phyloP scores from a whole-genome alignment of 2,797 vertebrate species.

The Acanthurus leucopareius region DNA sequence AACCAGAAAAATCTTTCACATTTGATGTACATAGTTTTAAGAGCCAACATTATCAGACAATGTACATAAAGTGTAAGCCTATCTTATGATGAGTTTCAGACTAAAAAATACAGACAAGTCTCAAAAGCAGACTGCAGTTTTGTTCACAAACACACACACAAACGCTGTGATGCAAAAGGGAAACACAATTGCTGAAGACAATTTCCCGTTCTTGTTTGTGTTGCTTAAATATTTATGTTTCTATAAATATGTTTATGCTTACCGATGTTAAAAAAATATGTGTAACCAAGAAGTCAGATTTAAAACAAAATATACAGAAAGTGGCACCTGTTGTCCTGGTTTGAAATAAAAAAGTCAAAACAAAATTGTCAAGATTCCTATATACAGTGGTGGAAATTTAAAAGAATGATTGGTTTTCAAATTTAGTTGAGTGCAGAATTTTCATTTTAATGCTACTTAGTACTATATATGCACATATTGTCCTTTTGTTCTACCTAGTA shows the following conservation, averaged over 20 bases:
- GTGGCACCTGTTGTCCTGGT: not conserved
- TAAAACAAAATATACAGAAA: not conserved
- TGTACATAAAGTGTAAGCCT: not conserved
- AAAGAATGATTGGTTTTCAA: not conserved
- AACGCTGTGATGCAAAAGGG: not conserved
- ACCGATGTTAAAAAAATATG: not conserved
- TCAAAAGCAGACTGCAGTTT: not conserved
- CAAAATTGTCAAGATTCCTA: not conserved
- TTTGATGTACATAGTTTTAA: not conserved
- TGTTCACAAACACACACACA: not conserved
- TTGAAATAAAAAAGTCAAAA: not conserved
- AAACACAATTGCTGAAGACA: no score
- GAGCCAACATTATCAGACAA: not conserved
- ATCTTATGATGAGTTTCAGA: not conserved
- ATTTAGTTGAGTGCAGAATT: not conserved
- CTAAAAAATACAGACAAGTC: not conserved
- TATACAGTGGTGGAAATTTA: not conserved
- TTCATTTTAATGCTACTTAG: not conserved
- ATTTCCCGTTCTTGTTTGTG: not conserved
- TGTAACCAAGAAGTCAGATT: not conserved
- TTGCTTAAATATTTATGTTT: conserved; percentile 1
- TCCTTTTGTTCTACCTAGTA: not conserved
- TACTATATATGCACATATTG: not conserved
- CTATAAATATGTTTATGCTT: no score
- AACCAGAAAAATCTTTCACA: conserved; percentile 6